These are phyloP conservation scores for Rhyacichthys aspro DNA, from an alignment of 2,797 vertebrate species.

Conservation along the genomic window DNA sequence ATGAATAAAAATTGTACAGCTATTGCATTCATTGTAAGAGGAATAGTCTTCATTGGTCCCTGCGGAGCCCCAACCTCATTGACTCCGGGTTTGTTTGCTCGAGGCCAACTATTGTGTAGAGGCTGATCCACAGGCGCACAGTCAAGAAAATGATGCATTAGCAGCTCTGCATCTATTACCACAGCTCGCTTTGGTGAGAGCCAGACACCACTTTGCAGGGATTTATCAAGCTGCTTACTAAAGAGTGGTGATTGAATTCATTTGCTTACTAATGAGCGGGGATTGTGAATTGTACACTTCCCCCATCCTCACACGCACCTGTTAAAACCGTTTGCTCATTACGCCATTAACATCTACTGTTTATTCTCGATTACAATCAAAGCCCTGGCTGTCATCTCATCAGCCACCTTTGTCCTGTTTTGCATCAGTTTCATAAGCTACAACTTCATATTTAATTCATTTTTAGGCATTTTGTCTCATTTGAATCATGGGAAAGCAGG, in stretches of 20 bases:
- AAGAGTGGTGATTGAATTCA: slow-evolving; percentile 71
- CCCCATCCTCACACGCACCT: slow-evolving; percentile 54
- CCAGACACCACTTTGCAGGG: slow-evolving; percentile 62
- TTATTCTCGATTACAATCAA: slow-evolving; percentile 58
- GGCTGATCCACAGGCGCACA: slow-evolving; percentile 36
- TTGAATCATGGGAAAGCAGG: slow-evolving; percentile 1
- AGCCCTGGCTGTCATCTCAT: slow-evolving; percentile 51
- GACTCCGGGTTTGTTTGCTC: slow-evolving; percentile 63
- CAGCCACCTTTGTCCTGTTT: slow-evolving; percentile 41
- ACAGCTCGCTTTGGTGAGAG: slow-evolving; percentile 45
- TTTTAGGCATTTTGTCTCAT: slow-evolving; percentile 3
- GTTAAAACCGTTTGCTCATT: slow-evolving; percentile 61
- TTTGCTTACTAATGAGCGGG: slow-evolving; percentile 69
- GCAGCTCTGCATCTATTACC: slow-evolving; percentile 61
- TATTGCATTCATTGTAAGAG: slow-evolving; percentile 30
- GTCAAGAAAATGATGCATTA: slow-evolving; percentile 56
- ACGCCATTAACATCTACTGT: slow-evolving; percentile 51
- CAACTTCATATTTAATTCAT: slow-evolving; percentile 3
- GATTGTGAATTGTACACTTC: slow-evolving; percentile 52
- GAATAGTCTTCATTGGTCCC: slow-evolving; percentile 49
- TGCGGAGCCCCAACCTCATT: slow-evolving; percentile 45
- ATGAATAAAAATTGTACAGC: slow-evolving; percentile 65
- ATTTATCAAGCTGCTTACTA: slow-evolving; percentile 65
- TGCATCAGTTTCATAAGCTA: slow-evolving; percentile 10
- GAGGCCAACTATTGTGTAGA: slow-evolving; percentile 44